phyloP scores from a whole-genome alignment of 2,797 vertebrate species.

The Peromyscus eremicus region DNA sequence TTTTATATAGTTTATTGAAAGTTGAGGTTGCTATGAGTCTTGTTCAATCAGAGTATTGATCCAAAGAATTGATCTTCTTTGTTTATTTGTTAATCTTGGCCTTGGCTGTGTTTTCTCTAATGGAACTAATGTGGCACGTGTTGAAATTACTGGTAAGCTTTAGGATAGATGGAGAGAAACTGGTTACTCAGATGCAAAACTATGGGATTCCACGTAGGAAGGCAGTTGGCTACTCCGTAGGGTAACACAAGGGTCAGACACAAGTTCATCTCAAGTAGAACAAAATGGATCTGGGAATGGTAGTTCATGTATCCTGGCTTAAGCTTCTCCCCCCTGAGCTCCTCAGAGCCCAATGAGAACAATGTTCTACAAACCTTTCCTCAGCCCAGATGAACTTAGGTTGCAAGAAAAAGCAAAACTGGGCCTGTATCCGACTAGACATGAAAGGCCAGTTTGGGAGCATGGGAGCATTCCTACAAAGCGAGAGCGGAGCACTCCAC shows the following conservation, averaged over 20 bases:
- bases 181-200: conserved; percentile 13
- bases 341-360: not conserved
- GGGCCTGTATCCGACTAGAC: not conserved
- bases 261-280: not conserved
- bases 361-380: not conserved
- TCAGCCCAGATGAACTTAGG: not conserved
- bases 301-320: not conserved
- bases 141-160: conserved; percentile 5
- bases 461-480: not conserved
- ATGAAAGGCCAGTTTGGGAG: not conserved
- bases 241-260: not conserved
- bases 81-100: conserved; percentile 52
- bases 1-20: conserved; percentile 55
- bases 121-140: conserved; percentile 37
- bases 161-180: not conserved
- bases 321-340: not conserved
- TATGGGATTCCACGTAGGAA: not conserved
- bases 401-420: conserved; percentile 25
- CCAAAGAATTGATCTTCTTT: conserved; percentile 59
- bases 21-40: conserved; percentile 20
- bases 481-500: not conserved
- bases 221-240: not conserved
- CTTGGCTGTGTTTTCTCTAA: conserved; percentile 55
- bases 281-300: not conserved
- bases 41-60: conserved; percentile 61